Evolutionary conservation across 92 coral and sea anemone genomes (phyloP), one percentile per base, ranked within the genome.

Genomic region (Phenganax stokvisi): DNA sequence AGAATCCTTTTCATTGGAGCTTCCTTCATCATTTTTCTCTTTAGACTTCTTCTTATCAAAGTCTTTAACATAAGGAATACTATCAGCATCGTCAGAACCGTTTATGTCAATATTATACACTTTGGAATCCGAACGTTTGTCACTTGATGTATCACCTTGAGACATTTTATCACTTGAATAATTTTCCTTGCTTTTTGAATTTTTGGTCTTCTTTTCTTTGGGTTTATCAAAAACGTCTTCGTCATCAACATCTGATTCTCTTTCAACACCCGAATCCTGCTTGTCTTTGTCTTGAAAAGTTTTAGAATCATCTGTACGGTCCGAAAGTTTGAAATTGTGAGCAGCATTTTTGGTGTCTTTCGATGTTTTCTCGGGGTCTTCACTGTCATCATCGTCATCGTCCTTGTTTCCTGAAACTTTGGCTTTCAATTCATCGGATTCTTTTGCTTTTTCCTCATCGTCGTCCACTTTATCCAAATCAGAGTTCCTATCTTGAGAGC

Each of bases 91-190:
- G 13, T 55, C 70, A n/a, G 70, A 54, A 54, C 57, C 31, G 30
- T 55, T 47, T 16, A 44, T 63, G 29, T 3, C 51, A 5, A 73
- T 83, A 31, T 51, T 54, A 53, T 27, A 57, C 83, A 61, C 57
- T 25, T 58, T 56, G 11, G 71, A 57, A 25, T 44, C 44, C 54
- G 83, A 80, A 58, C 81, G 82, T 29, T 86, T 81, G 5, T 82
- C 88, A 0, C 68, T 73, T 25, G 79, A 75, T 13, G 25, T 20
- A 37, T 37, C 47, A 37, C 64, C 86, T 27, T 86, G 83, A 3
- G 87, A 69, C 59, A 54, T 71, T 17, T 74, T 71, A 54, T 69
- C 85, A 44, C 60, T 31, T 25, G 84, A 74, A 57, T 53, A 54
- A 53, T 51, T 20, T 12, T 68, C 81, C 57, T 81, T 84, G 25